phyloP scores from a whole-genome alignment of 1,140 invertebrate species.

The Lerema accius region DNA sequence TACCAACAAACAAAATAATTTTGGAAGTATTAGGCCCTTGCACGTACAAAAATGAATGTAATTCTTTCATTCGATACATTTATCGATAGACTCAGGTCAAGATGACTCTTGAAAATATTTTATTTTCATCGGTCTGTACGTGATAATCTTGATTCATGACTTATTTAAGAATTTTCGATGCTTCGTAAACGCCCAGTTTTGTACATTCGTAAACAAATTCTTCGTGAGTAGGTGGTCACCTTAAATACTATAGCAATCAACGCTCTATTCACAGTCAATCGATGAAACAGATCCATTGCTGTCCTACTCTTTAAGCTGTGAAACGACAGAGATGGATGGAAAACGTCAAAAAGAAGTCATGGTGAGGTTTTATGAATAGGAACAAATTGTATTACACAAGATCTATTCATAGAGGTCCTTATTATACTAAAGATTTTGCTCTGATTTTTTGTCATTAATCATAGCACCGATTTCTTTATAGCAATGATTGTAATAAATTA shows the following conservation, averaged over 20 bases:
- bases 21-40: no score
- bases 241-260: conserved; percentile 14
- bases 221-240: not conserved
- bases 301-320: not conserved
- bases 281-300: conserved; percentile 7
- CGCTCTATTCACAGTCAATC: conserved; percentile 11
- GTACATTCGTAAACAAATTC: not conserved
- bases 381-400: conserved; percentile 22
- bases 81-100: no score
- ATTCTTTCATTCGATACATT: no score
- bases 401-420: conserved; percentile 5
- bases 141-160: not conserved
- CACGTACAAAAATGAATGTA: no score
- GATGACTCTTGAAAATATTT: no score
- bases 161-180: not conserved
- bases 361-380: conserved; percentile 18
- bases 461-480: not conserved
- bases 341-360: conserved; percentile 16
- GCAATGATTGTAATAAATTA: not conserved
- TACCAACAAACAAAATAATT: no score
- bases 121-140: no score
- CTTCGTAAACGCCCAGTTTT: not conserved
- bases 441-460: conserved; percentile 1
- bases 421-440: conserved; percentile 6
- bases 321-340: conserved; percentile 3